Evolutionary conservation across 2,888 invertebrate species (phyloP), one percentile per base, ranked within the genome.

Genomic region (Cyclophora albipunctata): DNA sequence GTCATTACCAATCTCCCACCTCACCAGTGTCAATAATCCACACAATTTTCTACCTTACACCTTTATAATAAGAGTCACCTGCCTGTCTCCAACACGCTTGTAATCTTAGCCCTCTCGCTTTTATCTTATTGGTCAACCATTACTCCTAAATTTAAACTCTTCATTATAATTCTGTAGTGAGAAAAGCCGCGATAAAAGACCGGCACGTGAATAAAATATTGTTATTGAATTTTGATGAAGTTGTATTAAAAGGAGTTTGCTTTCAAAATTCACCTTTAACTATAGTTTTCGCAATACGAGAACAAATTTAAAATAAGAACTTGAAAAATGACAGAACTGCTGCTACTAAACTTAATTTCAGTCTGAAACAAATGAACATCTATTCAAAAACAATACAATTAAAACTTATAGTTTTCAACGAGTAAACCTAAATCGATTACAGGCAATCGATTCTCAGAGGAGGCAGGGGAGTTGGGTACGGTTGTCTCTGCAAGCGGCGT

Each of bases 41-140:
- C 46, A 6, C 56, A 34, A 80, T 60, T 66, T 53, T 66, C 55
- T 54, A 54, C 72, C 64, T 66, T 83, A 76, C 51, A 2, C 45
- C 41, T 33, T 7, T n/a, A 2, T 0, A 0, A 48, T 70, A 78
- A 60, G 64, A 70, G 59, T 54, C 41, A 50, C 2, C 2, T 2
- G 2, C 51, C 3, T 34, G 44, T 69, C 46, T 57, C 34, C 47
- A 47, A 50, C 64, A 61, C 49, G 44, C 65, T 76, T 69, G 84
- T 63, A 63, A 72, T 71, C 67, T 70, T 66, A 75, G 76, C 78
- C 78, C 80, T 83, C 82, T 85, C 84, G 78, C 81, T 85, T 86
- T 88, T 85, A 86, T 88, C 86, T 87, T 86, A 86, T 87, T 88
- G 86, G 86, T 85, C 84, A 84, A 84, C 84, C 84, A 87, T 86